phyloP scores from a whole-genome alignment of 30 jellyfish, hydroid and myxozoan genomes.

The Hydractinia echinata region DNA sequence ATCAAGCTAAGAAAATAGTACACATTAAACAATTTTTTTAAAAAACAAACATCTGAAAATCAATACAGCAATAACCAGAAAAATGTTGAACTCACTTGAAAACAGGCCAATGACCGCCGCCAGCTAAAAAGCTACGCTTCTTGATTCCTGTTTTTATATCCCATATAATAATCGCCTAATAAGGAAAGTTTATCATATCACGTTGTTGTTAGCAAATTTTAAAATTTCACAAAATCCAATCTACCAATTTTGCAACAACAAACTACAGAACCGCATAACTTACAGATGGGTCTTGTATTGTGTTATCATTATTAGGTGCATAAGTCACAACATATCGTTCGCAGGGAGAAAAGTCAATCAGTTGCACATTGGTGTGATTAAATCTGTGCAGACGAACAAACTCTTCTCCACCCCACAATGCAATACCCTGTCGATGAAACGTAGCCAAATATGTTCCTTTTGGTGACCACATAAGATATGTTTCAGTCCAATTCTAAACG shows the following conservation, averaged over 20 bases:
- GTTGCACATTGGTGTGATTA: conserved; percentile 72
- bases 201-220: not conserved
- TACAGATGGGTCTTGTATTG: conserved; percentile 13
- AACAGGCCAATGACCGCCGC: conserved; percentile 96
- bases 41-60: not conserved
- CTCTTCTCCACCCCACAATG: conserved; percentile 93
- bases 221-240: not conserved
- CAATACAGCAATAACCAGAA: not conserved
- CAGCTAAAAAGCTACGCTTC: conserved; percentile 85
- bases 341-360: conserved; percentile 93
- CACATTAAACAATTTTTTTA: not conserved
- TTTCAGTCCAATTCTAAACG: conserved; percentile 98
- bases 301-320: conserved; percentile 48
- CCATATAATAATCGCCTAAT: conserved; percentile 81
- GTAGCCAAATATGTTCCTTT: conserved; percentile 88
- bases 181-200: not conserved
- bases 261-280: not conserved
- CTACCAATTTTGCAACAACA: not conserved
- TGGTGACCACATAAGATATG: conserved; percentile 92
- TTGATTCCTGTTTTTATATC: conserved; percentile 69
- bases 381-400: conserved; percentile 63
- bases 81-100: conserved; percentile 55
- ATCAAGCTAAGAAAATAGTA: not conserved
- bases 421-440: conserved; percentile 87
- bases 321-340: conserved; percentile 80